Evolutionary conservation across 2,797 vertebrate species (phyloP).

Genomic region (Anguilla pacifica): DNA sequence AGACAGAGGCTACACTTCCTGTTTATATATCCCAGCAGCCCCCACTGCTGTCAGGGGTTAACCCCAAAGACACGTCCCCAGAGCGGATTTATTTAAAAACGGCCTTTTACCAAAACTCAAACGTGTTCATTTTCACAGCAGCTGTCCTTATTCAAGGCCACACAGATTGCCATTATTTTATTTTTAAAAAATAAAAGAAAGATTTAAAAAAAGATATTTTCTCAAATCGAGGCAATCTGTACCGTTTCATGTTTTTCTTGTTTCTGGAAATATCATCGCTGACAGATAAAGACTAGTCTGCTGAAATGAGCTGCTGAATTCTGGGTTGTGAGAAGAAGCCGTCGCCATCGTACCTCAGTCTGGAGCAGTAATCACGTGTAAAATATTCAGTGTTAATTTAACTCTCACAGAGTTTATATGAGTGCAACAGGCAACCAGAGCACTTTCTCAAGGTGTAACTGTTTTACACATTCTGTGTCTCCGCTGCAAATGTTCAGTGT

Average conservation of each 20-base stretch:
- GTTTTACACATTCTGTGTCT: no score
- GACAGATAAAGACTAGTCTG: neutral
- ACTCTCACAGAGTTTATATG: neutral
- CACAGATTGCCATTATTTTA: no score
- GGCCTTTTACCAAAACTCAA: neutral
- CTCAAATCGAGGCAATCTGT: no score
- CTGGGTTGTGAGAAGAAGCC: no score
- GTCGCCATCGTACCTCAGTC: no score
- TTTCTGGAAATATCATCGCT: neutral
- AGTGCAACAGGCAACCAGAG: neutral
- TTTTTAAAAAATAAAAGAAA: no score
- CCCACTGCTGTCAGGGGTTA: no score
- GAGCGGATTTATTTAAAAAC: neutral
- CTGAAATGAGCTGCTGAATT: neutral
- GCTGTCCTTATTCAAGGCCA: neutral
- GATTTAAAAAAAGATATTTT: no score
- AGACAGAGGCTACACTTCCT: neutral
- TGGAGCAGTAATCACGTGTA: no score
- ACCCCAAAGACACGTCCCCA: neutral
- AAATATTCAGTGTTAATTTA: neutral
- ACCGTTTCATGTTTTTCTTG: neutral
- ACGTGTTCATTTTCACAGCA: neutral
- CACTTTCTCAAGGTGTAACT: neutral
- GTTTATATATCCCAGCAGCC: neutral
- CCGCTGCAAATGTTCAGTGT: neutral